Evolutionary conservation across 2,797 vertebrate species (phyloP), one percentile per base, ranked within the genome.

Genomic region (Sparidentex hasta): DNA sequence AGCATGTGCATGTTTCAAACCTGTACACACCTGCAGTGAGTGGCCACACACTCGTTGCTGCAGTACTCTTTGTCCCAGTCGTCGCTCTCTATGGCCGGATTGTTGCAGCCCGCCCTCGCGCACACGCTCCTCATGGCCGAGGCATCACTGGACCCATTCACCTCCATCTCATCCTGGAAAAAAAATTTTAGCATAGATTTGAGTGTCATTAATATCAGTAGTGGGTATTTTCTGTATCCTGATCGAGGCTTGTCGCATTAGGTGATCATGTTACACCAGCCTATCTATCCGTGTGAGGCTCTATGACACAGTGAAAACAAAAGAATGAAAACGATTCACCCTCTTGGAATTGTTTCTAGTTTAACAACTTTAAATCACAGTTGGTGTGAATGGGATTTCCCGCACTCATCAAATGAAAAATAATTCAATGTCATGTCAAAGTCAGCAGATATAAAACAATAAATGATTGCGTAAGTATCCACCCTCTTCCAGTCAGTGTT

Each of bases 21-120:
- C 1, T 25, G 12, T 11, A 75, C 95, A 73, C 57, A 97, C 97
- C 95, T 96, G 96, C 97, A 97, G 82, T 97, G 97, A 43, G 91
- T 95, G 63, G 97, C 97, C 74, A 97, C 96, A 55, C 97, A 97
- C 76, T 97, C 96, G n/a, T 95, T 97, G 92, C 97, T 97, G 95
- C 97, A 97, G 88, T 97, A 97, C 21, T 97, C 97, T 51, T 92
- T 95, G 92, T 97, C 97, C 97, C 97, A 97, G 91, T 97, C 97
- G 5, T 94, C 87, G 67, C 95, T 96, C 69, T 94, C 92, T 17
- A 97, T 90, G 0, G 96, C 96, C 2, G 94, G 92, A 82, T 97
- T 97, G 80, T 94, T 96, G 55, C 97, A 98, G 63, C 97, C 97
- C 0, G 93, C 94, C 7, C 97, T 95, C 66, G 97, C 93, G 63